Evolutionary conservation across 2,113 vertebrate genomes (phyloP).

Genomic region (Oreamnos americanus): DNA sequence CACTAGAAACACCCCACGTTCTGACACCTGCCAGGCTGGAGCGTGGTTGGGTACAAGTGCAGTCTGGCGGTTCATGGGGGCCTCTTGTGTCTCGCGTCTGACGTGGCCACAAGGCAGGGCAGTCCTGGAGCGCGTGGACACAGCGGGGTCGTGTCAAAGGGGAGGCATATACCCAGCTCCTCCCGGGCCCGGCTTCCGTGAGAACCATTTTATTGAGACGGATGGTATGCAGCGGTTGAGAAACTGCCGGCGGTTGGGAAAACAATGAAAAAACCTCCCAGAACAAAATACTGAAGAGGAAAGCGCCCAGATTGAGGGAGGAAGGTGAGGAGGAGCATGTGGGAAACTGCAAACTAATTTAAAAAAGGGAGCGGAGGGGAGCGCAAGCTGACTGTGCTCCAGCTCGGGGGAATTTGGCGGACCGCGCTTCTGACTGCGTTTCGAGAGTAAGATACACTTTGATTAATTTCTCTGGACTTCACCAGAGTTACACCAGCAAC

Average conservation of each 20-base stretch:
- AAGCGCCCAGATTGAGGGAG: conserved; percentile 20
- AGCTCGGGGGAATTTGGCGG: conserved; percentile 62
- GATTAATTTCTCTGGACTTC: conserved; percentile 72
- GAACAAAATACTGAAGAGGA: neutral
- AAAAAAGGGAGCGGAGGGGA: neutral
- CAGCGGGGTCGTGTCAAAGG: neutral
- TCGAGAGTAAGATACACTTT: conserved; percentile 45
- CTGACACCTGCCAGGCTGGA: neutral
- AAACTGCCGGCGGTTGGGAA: conserved; percentile 44
- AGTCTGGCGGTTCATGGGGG: rapidly evolving
- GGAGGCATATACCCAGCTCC: neutral
- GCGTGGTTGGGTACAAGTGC: neutral
- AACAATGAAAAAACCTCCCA: neutral
- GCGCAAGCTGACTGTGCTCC: neutral
- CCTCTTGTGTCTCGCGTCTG: neutral
- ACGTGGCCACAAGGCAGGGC: neutral
- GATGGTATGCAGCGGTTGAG: neutral
- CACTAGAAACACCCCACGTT: rapidly evolving
- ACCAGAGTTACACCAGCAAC: conserved; percentile 60
- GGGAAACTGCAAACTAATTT: conserved; percentile 40
- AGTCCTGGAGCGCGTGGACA: neutral
- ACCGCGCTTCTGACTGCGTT: conserved; percentile 37
- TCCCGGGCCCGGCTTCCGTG: neutral
- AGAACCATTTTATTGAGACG: conserved; percentile 25
- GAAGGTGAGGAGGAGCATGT: neutral